Evolutionary conservation across 2,797 vertebrate species (phyloP), one percentile per base, ranked within the genome.

Genomic region (Characodon lateralis): DNA sequence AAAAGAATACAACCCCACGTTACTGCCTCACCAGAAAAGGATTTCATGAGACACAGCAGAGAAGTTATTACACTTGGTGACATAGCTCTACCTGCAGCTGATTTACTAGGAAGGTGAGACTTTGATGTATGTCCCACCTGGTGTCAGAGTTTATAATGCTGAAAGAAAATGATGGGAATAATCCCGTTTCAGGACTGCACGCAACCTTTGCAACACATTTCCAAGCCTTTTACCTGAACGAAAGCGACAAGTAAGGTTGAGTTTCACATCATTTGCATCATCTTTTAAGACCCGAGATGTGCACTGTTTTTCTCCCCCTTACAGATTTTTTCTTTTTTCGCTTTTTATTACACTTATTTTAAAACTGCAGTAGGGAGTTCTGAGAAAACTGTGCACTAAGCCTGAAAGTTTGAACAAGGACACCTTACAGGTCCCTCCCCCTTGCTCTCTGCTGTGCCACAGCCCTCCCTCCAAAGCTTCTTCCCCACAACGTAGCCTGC

Each of bases 101-200:
- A 73, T 14, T 35, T 31, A 35, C 28, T 46, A 76, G 35, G 78
- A 77, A 35, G 3, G 2, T 1, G 39, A 72, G 80, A 80, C 77
- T 74, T 81, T 66, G 72, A 69, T 76, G 63, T 55, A 69, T 66
- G 83, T 78, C 59, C 55, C 72, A 59, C 68, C 31, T 24, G 68
- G 50, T 48, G 70, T 65, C 28, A 24, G 69, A 59, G 56, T 85
- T 71, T 72, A 83, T 59, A 26, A 74, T 43, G 76, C 70, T 46
- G 53, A 55, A 73, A 75, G 86, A 73, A 83, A 12, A 51, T 78
- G 22, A 43, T 12, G 51, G 74, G 20, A 68, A 83, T 77, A 78
- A 83, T 83, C 53, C n/a, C 70, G 78, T 69, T 82, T 78, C 86
- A 74, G 79, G 50, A 76, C 41, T 56, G 55, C 39, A 26, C 8